Evolutionary conservation across 2,888 invertebrate species (phyloP).

Genomic region (Gnatocerus cornutus): DNA sequence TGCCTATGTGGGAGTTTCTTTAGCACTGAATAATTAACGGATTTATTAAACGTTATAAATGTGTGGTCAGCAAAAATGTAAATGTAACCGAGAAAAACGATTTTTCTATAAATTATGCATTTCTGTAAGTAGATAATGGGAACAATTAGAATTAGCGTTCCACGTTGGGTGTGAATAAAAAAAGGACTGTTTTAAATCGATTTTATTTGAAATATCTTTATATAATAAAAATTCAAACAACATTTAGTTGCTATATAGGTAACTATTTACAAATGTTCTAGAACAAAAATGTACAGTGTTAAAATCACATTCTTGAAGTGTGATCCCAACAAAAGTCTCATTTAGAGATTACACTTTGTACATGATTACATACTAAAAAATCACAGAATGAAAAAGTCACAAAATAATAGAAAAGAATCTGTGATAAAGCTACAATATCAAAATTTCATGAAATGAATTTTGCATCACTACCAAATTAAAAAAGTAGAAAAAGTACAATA

Average conservation of each 20-base stretch:
- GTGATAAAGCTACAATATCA: constrained; percentile 58
- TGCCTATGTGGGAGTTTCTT: no score
- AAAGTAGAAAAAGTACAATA: constrained; percentile 51
- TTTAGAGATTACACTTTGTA: constrained; percentile 60
- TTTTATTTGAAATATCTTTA: constrained; percentile 62
- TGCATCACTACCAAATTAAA: constrained; percentile 50
- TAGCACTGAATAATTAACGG: no score
- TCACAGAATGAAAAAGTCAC: constrained; percentile 70
- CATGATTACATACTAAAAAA: constrained; percentile 66
- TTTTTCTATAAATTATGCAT: no score
- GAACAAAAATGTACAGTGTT: constrained; percentile 66
- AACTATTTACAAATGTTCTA: constrained; percentile 68
- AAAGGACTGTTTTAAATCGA: constrained; percentile 46
- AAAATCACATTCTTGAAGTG: constrained; percentile 54
- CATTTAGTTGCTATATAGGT: constrained; percentile 67
- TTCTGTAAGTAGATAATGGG: no score
- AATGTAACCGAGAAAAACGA: no score
- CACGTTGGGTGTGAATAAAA: neutral
- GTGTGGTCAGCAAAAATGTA: no score
- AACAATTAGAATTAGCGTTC: no score
- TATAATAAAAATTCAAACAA: constrained; percentile 68
- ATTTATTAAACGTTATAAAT: no score
- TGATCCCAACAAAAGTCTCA: constrained; percentile 54
- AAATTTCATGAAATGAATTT: constrained; percentile 52
- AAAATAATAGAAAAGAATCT: constrained; percentile 61